Evolutionary conservation across 2,888 invertebrate species (phyloP).

Genomic region (Drosophila paramelanica): DNA sequence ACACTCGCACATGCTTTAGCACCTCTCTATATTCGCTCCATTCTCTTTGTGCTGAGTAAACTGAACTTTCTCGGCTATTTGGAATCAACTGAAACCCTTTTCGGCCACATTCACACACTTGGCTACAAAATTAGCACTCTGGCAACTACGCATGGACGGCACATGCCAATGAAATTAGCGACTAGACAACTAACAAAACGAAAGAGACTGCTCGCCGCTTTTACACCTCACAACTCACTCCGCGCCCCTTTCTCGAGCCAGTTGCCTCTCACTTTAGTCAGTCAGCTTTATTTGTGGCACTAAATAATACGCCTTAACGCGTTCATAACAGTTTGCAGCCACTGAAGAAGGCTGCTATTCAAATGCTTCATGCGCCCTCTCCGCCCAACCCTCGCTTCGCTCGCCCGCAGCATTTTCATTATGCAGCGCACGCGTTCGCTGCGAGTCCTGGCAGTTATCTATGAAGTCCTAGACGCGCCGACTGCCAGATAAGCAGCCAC

Average conservation of each 20-base stretch:
- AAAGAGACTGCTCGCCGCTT: background rate
- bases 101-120: slow-evolving; percentile 17
- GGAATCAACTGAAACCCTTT: slow-evolving; percentile 41
- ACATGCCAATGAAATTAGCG: slow-evolving; percentile 58
- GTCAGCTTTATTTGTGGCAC: slow-evolving; percentile 40
- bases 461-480: slow-evolving; percentile 54
- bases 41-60: slow-evolving; percentile 51
- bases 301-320: slow-evolving; percentile 60
- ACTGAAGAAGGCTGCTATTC: slow-evolving; percentile 48
- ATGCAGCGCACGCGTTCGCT: slow-evolving; percentile 65
- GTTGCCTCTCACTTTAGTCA: slow-evolving; percentile 8
- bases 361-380: slow-evolving; percentile 21
- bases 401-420: slow-evolving; percentile 68
- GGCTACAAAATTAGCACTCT: slow-evolving; percentile 54
- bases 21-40: slow-evolving; percentile 47
- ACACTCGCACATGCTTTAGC: slow-evolving; percentile 38
- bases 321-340: slow-evolving; percentile 54
- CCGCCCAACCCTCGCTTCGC: background rate
- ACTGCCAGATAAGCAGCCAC: slow-evolving; percentile 59
- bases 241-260: background rate
- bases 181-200: slow-evolving; percentile 42
- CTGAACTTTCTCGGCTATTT: slow-evolving; percentile 65
- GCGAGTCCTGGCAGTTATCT: slow-evolving; percentile 72
- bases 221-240: background rate
- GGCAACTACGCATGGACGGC: slow-evolving; percentile 42